Evolutionary conservation across 2,888 invertebrate species (phyloP), one percentile per base, ranked within the genome.

Genomic region (Harmothoe impar): DNA sequence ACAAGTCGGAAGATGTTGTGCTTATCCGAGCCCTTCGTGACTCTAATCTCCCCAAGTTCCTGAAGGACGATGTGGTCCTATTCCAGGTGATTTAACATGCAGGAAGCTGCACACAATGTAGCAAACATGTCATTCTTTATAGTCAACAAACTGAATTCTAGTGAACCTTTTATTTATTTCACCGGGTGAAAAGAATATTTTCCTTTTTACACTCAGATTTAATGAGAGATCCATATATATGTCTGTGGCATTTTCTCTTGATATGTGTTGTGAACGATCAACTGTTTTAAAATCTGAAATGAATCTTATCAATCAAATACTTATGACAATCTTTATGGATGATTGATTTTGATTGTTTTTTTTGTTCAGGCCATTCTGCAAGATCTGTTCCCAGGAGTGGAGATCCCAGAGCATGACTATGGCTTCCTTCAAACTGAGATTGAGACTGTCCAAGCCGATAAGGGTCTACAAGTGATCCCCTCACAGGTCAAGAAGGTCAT

Each of bases 31-130:
- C 98, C 0, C 96, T 98, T 12, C 97, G 98, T 92, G 98, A 98
- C 96, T 98, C 98, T 93, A 98, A 98, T 95, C 96, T 98, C 92
- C 98, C 98, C 0, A 98, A 98, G 96, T 98, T 98, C 95, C 96
- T 98, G 90, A 97, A 97, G 0, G 98, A 98, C 89, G 98, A 98
- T 95, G 98, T 98, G 0, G 95, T 97, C 33, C 96, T 98, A 0
- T 98, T 98, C 95, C 97, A 97, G 95, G 97, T 97, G 94, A 88
- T 90, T 84, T 10, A 62, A 3, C 3, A 29, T 68, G 68, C n/a
- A 68, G 12, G 29, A 68, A 68, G 68, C n/a, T 3, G 1, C 7
- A 15, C 7, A 43, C 3, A 68, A 68, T 5, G n/a, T 68, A 3
- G 3, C 12, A 25, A n/a, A 17, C 68, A 25, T 68, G 68, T 7